Conservation (phyloP, 2,888 invertebrate genomes). For the Mimas tiliae region DNA sequence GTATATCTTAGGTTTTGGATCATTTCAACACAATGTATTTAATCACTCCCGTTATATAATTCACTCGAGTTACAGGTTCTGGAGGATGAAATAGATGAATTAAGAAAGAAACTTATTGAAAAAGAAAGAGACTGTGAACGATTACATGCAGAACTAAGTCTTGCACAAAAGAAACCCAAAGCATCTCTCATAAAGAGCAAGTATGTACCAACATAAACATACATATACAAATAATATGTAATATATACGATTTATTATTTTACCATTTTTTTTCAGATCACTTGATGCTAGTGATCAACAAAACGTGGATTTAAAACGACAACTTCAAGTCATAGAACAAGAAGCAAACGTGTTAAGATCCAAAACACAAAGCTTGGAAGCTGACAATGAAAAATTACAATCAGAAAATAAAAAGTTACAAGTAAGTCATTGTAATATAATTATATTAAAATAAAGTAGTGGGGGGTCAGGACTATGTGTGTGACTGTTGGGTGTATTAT, state of each 20-base stretch:
- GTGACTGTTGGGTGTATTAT: too few relatives aligned
- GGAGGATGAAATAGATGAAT: constrained; percentile 89
- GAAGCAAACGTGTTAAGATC: constrained; percentile 88
- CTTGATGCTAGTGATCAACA: constrained; percentile 85
- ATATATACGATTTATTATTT: background rate
- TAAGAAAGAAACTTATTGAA: constrained; percentile 91
- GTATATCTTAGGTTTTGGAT: constrained; percentile 23
- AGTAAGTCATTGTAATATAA: constrained; percentile 47
- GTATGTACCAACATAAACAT: constrained; percentile 72
- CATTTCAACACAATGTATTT: background rate
- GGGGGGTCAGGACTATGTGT: too few relatives aligned
- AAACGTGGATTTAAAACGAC: constrained; percentile 88
- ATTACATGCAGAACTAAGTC: constrained; percentile 88
- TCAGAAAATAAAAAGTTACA: constrained; percentile 90
- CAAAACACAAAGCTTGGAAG: constrained; percentile 88
- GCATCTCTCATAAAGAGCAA: constrained; percentile 86
- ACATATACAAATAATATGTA: background rate
- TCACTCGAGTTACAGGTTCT: constrained; percentile 71
- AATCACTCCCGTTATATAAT: background rate
- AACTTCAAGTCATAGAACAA: constrained; percentile 91
- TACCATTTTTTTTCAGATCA: constrained; percentile 70
- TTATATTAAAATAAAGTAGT: background rate
- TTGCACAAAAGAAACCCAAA: constrained; percentile 86
- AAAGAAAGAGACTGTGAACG: constrained; percentile 93
- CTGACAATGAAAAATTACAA: constrained; percentile 90